Conservation (phyloP, 2,113 vertebrate genomes). For the Notiomystis cincta region DNA sequence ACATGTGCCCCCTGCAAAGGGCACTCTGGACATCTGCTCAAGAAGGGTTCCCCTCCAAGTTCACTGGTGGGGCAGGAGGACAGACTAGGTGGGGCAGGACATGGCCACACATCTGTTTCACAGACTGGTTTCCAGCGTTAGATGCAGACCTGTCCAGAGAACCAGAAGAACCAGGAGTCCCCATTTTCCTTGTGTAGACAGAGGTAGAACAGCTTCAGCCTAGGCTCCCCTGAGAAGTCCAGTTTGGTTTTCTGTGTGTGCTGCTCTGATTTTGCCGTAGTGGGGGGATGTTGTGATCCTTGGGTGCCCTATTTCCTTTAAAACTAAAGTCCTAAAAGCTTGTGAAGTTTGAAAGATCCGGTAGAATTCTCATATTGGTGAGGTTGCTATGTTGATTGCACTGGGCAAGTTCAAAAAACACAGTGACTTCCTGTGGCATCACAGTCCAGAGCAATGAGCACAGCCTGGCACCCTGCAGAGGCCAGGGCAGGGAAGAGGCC, state of each 20-base stretch:
- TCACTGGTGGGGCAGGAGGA: not conserved
- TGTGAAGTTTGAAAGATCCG: not conserved
- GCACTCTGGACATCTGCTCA: not conserved
- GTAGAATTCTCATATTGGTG: not conserved
- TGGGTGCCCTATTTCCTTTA: not conserved
- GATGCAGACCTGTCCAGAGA: not conserved
- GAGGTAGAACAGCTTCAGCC: not conserved
- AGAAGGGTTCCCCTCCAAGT: not conserved
- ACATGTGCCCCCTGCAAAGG: not conserved
- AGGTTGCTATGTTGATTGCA: not conserved
- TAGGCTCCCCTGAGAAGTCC: not conserved
- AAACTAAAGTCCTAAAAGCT: not conserved
- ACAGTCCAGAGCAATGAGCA: not conserved
- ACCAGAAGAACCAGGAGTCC: fast-evolving
- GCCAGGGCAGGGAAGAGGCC: not conserved
- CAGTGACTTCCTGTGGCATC: not conserved
- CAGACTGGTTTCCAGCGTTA: not conserved
- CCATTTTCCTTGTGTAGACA: not conserved
- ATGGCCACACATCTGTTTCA: not conserved
- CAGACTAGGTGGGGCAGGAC: not conserved
- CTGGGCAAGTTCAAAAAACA: not conserved
- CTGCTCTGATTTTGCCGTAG: not conserved
- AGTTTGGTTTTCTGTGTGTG: not conserved
- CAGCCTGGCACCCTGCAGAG: not conserved
- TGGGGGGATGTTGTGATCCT: not conserved